phyloP scores from a whole-genome alignment of 2,797 vertebrate genomes.

The Falco naumanni region DNA sequence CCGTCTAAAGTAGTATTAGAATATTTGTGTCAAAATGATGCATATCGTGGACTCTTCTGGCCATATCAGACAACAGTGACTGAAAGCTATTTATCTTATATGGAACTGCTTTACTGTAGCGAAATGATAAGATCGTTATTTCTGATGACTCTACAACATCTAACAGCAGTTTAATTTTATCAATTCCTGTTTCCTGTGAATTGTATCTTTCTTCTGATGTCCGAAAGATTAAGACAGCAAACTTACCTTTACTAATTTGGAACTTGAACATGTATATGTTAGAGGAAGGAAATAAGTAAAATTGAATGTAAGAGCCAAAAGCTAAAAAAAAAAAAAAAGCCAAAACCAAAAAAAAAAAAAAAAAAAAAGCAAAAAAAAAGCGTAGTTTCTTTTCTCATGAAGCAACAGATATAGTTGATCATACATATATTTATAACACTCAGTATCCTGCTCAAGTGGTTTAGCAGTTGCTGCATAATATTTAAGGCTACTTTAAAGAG shows the following conservation, averaged over 20 bases:
- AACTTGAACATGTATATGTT: neutral
- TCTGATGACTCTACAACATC: constrained; percentile 67
- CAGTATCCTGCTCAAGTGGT: constrained; percentile 4
- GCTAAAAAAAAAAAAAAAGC: neutral
- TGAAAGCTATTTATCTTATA: constrained; percentile 77
- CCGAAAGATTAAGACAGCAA: constrained; percentile 61
- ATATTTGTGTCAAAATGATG: constrained; percentile 76
- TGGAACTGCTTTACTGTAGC: constrained; percentile 70
- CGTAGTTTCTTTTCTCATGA: neutral
- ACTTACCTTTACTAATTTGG: constrained; percentile 45
- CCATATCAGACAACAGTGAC: constrained; percentile 66
- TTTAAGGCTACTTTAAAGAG: neutral
- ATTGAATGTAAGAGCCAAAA: constrained; percentile 9
- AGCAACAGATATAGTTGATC: neutral
- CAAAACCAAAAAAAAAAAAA: neutral
- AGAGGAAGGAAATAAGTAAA: constrained; percentile 11
- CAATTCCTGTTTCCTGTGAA: constrained; percentile 33
- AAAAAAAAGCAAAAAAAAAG: neutral
- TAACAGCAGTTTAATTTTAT: constrained; percentile 65
- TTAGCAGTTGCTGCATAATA: neutral
- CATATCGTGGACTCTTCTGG: constrained; percentile 55
- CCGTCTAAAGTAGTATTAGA: constrained; percentile 59
- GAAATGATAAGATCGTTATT: constrained; percentile 74
- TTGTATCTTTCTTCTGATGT: constrained; percentile 54
- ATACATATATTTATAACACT: neutral